These are phyloP conservation scores for Spilarctia lutea DNA, from an alignment of 2,888 invertebrate species.

Conservation along the genomic window DNA sequence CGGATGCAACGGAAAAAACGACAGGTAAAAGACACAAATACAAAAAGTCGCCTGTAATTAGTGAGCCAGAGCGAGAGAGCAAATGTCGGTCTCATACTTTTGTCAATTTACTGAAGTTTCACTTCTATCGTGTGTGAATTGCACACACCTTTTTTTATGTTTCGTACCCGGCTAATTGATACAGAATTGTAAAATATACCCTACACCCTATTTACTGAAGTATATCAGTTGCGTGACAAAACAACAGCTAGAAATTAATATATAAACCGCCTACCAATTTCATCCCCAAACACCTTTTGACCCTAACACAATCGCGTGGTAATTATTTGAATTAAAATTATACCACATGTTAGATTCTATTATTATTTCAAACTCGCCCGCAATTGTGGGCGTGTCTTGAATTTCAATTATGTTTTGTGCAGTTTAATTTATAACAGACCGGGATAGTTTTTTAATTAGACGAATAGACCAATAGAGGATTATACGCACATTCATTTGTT, in stretches of 20 bases:
- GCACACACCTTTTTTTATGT: no score
- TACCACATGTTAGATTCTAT: slow-evolving; percentile 50
- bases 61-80: no score
- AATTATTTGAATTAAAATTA: slow-evolving; percentile 54
- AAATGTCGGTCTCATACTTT: no score
- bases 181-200: slow-evolving; percentile 1
- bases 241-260: slow-evolving; percentile 65
- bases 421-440: background rate
- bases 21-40: no score
- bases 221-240: slow-evolving; percentile 46
- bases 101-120: no score
- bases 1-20: no score
- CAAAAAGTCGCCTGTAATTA: no score
- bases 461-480: background rate
- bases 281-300: slow-evolving; percentile 52
- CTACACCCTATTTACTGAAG: slow-evolving; percentile 18
- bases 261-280: slow-evolving; percentile 53
- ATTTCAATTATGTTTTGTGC: slow-evolving; percentile 18
- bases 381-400: slow-evolving; percentile 13
- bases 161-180: background rate
- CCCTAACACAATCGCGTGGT: slow-evolving; percentile 55
- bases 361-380: slow-evolving; percentile 34
- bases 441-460: background rate
- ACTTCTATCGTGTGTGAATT: no score
- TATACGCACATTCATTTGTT: background rate